A percentile compares a stretch with the other conserved stretches of the same genome.
These are phyloP conservation scores for Motacilla alba DNA, from an alignment of 2,113 vertebrate genomes.

Conservation along the genomic window DNA sequence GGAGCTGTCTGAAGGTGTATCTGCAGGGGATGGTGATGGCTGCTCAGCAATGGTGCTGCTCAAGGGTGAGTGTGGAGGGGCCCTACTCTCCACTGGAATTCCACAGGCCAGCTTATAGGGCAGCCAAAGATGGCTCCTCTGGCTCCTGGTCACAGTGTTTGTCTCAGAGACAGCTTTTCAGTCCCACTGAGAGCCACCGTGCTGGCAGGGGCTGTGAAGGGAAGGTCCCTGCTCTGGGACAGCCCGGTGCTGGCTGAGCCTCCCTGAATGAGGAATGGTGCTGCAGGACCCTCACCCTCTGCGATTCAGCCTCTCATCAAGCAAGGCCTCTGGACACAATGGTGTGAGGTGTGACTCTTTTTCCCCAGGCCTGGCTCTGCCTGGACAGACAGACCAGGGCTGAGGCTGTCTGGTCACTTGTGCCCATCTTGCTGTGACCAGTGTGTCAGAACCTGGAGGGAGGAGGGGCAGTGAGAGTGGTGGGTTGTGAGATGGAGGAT, in stretches of 20 bases:
- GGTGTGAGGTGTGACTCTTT: background rate
- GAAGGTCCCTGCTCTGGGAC: background rate
- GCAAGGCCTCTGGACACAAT: fast-evolving
- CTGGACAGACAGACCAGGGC: background rate
- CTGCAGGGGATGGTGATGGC: background rate
- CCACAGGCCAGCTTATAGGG: background rate
- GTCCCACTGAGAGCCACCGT: background rate
- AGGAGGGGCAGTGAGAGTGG: fast-evolving
- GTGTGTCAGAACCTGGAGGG: background rate
- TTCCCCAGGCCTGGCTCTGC: background rate
- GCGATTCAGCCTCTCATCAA: background rate
- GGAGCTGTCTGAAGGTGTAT: background rate
- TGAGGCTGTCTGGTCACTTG: background rate
- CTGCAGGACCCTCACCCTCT: background rate
- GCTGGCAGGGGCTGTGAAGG: background rate
- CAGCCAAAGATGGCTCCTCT: background rate
- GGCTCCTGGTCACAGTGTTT: background rate
- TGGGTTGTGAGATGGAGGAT: background rate
- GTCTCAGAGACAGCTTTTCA: background rate
- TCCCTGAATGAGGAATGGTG: background rate
- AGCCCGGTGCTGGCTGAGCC: fast-evolving
- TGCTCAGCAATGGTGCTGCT: background rate
- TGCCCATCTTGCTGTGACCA: background rate
- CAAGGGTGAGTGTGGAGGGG: background rate
- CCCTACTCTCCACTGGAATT: too few species aligned